A percentile compares a stretch with the other conserved stretches of the same genome.
phyloP scores from a whole-genome alignment of 2,888 invertebrate genomes.

The Cheilosia pagana region DNA sequence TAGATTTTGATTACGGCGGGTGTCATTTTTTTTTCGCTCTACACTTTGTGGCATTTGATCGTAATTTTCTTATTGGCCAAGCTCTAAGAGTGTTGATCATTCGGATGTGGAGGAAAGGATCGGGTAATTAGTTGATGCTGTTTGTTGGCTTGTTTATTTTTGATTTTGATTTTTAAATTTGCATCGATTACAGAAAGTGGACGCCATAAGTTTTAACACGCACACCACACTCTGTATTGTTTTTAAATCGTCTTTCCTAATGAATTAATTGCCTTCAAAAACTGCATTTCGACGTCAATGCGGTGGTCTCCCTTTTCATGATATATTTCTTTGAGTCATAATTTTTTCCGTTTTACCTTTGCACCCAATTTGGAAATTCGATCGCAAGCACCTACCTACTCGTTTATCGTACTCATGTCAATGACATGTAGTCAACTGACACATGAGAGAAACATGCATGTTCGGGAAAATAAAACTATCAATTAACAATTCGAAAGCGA shows the following conservation, averaged over 20 bases:
- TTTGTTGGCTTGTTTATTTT: neutral
- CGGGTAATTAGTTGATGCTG: neutral
- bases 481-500: constrained; percentile 24
- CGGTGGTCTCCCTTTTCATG: too few species aligned
- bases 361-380: constrained; percentile 4
- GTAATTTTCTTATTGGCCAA: constrained; percentile 37
- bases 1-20: constrained; percentile 3
- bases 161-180: neutral
- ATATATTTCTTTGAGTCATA: neutral
- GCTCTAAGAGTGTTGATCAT: neutral
- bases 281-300: too few species aligned
- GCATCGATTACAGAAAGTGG: neutral
- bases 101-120: neutral
- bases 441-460: constrained; percentile 8
- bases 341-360: too few species aligned
- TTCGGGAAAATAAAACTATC: constrained; percentile 6
- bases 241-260: too few species aligned
- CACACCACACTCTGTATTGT: too few species aligned
- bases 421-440: constrained; percentile 17
- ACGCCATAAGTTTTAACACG: too few species aligned
- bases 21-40: constrained; percentile 22
- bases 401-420: constrained; percentile 16
- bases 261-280: too few species aligned
- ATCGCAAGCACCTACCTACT: neutral
- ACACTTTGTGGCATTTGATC: neutral